These are phyloP conservation scores for Lamprologus speciosus DNA, from an alignment of 2,113 vertebrate genomes.

Conservation along the genomic window DNA sequence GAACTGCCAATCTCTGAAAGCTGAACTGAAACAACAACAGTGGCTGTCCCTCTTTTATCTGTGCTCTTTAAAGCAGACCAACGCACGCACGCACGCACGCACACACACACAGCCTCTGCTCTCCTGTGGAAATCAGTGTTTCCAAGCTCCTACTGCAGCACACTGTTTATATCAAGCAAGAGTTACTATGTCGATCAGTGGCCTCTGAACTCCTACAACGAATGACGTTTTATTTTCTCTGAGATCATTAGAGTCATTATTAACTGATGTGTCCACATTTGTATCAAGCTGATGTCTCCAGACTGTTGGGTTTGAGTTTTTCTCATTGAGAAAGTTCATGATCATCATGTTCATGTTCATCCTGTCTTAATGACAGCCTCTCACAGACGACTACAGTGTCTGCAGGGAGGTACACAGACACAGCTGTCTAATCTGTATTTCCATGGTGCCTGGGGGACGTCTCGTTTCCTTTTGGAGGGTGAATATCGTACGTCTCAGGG, in stretches of 20 bases:
- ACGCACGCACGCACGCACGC: fast-evolving
- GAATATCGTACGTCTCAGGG: conserved; percentile 20
- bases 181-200: background rate
- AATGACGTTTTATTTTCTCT: background rate
- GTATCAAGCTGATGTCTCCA: background rate
- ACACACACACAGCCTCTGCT: background rate
- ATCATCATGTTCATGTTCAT: too few relatives aligned
- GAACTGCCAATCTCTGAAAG: background rate
- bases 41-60: background rate
- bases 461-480: conserved; percentile 62
- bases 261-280: background rate
- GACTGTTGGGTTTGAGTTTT: background rate
- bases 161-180: background rate
- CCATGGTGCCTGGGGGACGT: conserved; percentile 69
- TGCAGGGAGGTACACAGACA: conserved; percentile 14
- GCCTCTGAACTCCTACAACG: background rate
- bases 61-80: background rate
- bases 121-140: background rate
- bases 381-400: background rate
- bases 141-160: background rate
- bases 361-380: background rate
- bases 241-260: background rate
- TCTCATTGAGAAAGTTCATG: background rate
- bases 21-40: background rate
- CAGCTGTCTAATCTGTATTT: conserved; percentile 73